phyloP scores from a whole-genome alignment of 1,140 invertebrate genomes.

The Laupala kohalensis region DNA sequence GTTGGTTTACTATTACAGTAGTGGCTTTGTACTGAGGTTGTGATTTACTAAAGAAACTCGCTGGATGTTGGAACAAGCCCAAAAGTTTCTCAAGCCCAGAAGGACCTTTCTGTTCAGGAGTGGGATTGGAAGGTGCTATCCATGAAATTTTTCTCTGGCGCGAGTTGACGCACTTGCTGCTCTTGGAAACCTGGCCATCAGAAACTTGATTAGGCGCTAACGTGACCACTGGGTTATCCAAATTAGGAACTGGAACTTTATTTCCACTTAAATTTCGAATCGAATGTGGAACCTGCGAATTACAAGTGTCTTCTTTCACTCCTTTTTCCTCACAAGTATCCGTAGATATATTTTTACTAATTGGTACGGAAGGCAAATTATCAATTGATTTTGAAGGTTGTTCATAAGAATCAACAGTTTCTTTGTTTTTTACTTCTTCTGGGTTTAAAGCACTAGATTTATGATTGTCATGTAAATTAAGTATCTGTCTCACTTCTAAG shows the following conservation, averaged over 20 bases:
- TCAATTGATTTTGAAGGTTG: background rate
- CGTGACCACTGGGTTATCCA: no score
- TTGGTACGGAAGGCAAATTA: background rate
- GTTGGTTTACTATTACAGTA: background rate
- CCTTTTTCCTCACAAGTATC: slow-evolving; percentile 5
- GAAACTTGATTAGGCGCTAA: background rate
- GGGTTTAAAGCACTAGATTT: background rate
- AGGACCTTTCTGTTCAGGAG: slow-evolving; percentile 7
- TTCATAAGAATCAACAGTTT: background rate
- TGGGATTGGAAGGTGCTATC: slow-evolving; percentile 12
- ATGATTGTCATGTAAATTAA: slow-evolving; percentile 1
- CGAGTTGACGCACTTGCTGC: background rate
- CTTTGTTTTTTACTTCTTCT: background rate
- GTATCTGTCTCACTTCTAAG: slow-evolving; percentile 14
- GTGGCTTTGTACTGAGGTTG: slow-evolving; percentile 3
- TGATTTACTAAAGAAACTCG: slow-evolving; percentile 18
- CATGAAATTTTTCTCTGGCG: slow-evolving; percentile 18
- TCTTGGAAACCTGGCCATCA: background rate
- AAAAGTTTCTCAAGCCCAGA: slow-evolving; percentile 21
- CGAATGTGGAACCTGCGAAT: background rate
- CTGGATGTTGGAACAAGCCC: slow-evolving; percentile 23
- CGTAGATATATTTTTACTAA: slow-evolving; percentile 1
- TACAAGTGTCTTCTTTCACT: background rate
- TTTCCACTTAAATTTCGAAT: background rate
- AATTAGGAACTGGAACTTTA: no score